A percentile compares a stretch with the other conserved stretches of the same genome.
phyloP scores from a whole-genome alignment of 2,797 vertebrate genomes.

The Discoglossus pictus region DNA sequence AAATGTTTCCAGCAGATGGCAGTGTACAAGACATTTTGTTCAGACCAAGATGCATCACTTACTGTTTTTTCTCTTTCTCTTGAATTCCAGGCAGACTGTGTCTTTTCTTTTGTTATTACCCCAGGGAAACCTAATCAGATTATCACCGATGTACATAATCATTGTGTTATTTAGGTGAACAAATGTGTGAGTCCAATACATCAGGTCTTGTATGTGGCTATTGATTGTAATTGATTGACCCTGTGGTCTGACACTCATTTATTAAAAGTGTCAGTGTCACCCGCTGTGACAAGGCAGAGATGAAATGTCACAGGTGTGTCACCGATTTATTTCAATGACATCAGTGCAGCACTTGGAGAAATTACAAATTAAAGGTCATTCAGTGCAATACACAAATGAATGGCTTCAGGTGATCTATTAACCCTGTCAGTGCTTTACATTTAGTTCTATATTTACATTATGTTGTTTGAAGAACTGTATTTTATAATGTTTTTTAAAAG shows the following conservation, averaged over 20 bases:
- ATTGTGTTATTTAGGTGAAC: slow-evolving; percentile 16
- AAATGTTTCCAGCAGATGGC: slow-evolving; percentile 18
- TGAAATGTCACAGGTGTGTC: slow-evolving; percentile 43
- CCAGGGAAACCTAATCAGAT: slow-evolving; percentile 18
- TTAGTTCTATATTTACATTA: no score
- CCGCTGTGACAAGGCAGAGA: slow-evolving; percentile 22
- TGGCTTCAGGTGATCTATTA: slow-evolving; percentile 19
- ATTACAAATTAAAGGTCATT: slow-evolving; percentile 47
- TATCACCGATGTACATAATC: slow-evolving; percentile 12
- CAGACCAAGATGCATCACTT: slow-evolving; percentile 15
- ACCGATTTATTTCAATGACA: slow-evolving; percentile 46
- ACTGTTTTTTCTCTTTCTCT: slow-evolving; percentile 25
- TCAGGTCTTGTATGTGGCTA: slow-evolving; percentile 2
- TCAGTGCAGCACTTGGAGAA: slow-evolving; percentile 18
- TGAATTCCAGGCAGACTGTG: slow-evolving; percentile 30
- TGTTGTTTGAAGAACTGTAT: no score
- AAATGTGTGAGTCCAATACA: slow-evolving; percentile 17
- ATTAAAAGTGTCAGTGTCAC: slow-evolving; percentile 12
- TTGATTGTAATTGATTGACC: slow-evolving; percentile 30
- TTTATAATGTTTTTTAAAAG: no score
- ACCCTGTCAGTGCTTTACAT: slow-evolving; percentile 12
- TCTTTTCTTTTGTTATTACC: slow-evolving; percentile 35
- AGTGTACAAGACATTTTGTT: slow-evolving; percentile 14
- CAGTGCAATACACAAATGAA: slow-evolving; percentile 22
- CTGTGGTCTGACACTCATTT: slow-evolving; percentile 21